A percentile compares a stretch with the other conserved stretches of the same genome.
These are phyloP conservation scores for Chelon auratus DNA, from an alignment of 2,797 vertebrate genomes.

Conservation along the genomic window DNA sequence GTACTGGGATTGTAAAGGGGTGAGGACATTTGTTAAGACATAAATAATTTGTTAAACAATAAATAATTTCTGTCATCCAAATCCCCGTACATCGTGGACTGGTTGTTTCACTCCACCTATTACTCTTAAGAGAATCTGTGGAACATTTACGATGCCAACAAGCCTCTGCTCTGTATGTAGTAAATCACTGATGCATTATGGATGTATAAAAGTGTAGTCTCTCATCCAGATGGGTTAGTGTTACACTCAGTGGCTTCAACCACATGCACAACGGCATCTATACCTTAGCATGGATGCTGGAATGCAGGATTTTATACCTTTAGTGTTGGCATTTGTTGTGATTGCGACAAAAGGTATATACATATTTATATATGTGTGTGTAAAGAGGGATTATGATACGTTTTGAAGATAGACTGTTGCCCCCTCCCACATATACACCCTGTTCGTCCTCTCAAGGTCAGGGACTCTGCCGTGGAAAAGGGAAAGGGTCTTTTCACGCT, in stretches of 20 bases:
- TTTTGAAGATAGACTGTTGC: constrained; percentile 42
- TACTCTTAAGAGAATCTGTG: background rate
- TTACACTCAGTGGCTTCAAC: background rate
- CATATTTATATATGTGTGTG: background rate
- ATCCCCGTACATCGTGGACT: no score
- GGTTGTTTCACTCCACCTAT: no score
- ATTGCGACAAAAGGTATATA: background rate
- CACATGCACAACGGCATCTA: background rate
- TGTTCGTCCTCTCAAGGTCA: constrained; percentile 69
- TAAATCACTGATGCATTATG: constrained; percentile 32
- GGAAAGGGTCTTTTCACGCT: constrained; percentile 59
- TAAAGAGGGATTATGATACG: constrained; percentile 41
- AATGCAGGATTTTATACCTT: constrained; percentile 17
- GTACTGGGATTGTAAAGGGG: background rate
- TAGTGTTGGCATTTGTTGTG: constrained; percentile 5
- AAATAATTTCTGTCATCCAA: no score
- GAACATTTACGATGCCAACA: constrained; percentile 20
- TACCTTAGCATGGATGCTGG: background rate
- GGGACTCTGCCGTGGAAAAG: constrained; percentile 9
- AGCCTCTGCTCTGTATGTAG: background rate
- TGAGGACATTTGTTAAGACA: background rate
- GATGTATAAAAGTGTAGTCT: background rate
- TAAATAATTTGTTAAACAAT: no score
- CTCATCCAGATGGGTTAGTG: background rate
- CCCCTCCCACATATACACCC: background rate